These are phyloP conservation scores for Erethizon dorsatum DNA, from an alignment of 2,797 vertebrate species.

Conservation along the genomic window DNA sequence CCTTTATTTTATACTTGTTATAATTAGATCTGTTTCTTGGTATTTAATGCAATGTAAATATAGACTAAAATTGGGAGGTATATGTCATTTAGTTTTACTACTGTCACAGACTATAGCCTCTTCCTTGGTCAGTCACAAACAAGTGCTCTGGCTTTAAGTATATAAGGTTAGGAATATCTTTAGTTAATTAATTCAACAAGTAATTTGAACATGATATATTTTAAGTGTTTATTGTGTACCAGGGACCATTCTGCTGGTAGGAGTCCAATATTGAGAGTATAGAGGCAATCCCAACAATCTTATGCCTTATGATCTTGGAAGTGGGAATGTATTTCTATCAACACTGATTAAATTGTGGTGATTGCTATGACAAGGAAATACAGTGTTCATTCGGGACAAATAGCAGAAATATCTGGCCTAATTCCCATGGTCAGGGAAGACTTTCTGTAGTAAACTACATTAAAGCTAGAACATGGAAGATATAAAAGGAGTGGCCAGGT, in stretches of 20 bases:
- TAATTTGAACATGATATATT: background rate
- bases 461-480: background rate
- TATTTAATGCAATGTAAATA: background rate
- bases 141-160: background rate
- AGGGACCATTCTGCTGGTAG: background rate
- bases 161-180: background rate
- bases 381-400: background rate
- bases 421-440: background rate
- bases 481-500: background rate
- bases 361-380: background rate
- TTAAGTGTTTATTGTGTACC: background rate
- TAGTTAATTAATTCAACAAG: constrained; percentile 23
- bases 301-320: background rate
- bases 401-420: background rate
- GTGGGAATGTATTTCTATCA: background rate
- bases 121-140: background rate
- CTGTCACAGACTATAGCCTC: background rate
- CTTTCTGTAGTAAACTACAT: background rate
- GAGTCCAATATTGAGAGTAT: background rate
- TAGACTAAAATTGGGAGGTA: background rate
- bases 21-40: background rate
- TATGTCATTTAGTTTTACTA: constrained; percentile 7
- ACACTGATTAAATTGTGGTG: background rate
- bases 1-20: background rate
- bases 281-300: background rate